phyloP scores from a whole-genome alignment of 2,113 vertebrate genomes.

The Eretmochelys imbricata region DNA sequence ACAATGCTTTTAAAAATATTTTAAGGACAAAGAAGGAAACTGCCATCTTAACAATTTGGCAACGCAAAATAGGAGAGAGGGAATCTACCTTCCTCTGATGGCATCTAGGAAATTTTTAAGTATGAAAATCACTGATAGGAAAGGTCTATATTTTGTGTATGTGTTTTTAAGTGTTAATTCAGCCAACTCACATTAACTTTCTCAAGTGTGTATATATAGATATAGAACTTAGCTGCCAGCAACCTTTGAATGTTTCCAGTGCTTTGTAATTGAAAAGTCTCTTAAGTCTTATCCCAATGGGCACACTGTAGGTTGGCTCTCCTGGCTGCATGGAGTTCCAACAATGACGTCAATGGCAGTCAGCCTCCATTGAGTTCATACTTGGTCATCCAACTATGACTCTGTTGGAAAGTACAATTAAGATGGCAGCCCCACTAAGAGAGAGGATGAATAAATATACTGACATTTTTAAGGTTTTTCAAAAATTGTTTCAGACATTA shows the following conservation, averaged over 20 bases:
- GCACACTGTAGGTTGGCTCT: not conserved
- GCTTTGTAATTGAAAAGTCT: not conserved
- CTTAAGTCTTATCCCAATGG: not conserved
- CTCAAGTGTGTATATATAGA: not conserved
- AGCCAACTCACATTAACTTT: not conserved
- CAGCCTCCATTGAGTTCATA: not conserved
- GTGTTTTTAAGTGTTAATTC: not conserved
- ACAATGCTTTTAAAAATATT: not conserved
- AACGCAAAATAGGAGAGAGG: not conserved
- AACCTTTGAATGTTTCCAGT: not conserved
- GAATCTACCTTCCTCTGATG: not conserved
- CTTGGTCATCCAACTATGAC: not conserved
- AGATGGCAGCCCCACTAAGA: accelerated
- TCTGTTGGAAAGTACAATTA: not conserved
- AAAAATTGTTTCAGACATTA: not conserved
- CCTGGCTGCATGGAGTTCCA: slow-evolving; percentile 13
- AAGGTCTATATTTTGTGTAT: not conserved
- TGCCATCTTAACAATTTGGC: not conserved
- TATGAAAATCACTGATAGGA: not conserved
- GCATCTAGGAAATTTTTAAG: not conserved
- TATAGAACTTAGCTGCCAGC: not conserved
- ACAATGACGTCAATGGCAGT: accelerated
- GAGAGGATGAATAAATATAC: not conserved
- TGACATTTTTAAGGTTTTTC: not conserved
- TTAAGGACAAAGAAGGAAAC: not conserved